Base-by-base conservation (phyloP, 1,140 invertebrate species). In the Gonioctena quinquepunctata region DNA sequence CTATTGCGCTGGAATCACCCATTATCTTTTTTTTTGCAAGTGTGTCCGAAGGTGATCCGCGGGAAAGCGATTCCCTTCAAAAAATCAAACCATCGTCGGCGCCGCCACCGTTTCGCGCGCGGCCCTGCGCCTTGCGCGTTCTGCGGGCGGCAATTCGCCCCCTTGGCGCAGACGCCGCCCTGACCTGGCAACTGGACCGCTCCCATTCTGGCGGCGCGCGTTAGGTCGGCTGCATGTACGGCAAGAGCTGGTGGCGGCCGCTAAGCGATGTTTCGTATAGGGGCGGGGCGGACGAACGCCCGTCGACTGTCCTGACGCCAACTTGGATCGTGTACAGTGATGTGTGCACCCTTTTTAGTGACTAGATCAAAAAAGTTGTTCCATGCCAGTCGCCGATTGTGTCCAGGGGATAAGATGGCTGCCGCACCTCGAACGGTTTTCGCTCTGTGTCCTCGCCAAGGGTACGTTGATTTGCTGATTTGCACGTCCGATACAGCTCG, bases 191-290 rank as follows among this genome's bases (percentile, higher is more conserved):
- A 63, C 61, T 42, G 42, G 61, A 49, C 61, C 61, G 61, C 61
- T 63, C 61, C 61, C 61, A 63, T 63, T 63, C 61, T 49, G 61
- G 61, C 61, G 61, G 61, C 61, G 61, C 61, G 61, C 61, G 61
- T 63, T 42, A 63, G 61, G 61, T 63, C 61, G 61, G 61, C 61
- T 63, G 61, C 61, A 63, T 63, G 61, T 63, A 22, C 61, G 61
- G 61, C 61, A 63, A 63, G 61, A 63, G 61, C 61, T 63, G 61
- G 61, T 63, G 61, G 61, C 61, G 61, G 61, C 61, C 61, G 61
- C 61, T 63, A 28, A 63, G 61, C 61, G 61, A 63, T 63, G 61
- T 63, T 63, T 63, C 61, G 61, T 63, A 28, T 63, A 63, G 61
- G 61, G 61, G 61, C 61, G 61, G 61, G 61, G 61, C 61, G 42